A percentile compares a stretch with the other conserved stretches of the same genome.
phyloP scores from a whole-genome alignment of 2,797 vertebrate genomes.

The Echeneis naucrates region DNA sequence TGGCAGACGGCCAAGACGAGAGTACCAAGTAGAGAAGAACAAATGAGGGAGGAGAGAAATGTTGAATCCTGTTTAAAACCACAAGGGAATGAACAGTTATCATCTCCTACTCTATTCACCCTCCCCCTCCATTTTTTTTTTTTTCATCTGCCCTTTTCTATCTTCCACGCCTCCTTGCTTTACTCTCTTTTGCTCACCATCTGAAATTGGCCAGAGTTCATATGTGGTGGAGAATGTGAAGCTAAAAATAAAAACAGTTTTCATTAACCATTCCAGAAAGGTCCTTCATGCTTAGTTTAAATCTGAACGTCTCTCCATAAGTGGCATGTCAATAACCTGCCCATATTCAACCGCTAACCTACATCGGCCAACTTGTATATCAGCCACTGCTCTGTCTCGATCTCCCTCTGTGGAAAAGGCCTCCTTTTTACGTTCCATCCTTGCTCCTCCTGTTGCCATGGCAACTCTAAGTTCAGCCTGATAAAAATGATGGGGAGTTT shows the following conservation, averaged over 20 bases:
- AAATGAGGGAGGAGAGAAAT: slow-evolving; percentile 51
- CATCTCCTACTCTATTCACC: slow-evolving; percentile 47
- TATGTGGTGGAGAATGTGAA: slow-evolving; percentile 14
- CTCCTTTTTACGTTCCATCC: slow-evolving; percentile 73
- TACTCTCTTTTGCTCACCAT: slow-evolving; percentile 27
- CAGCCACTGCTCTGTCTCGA: slow-evolving; percentile 38
- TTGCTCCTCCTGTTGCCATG: slow-evolving; percentile 85
- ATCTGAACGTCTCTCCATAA: slow-evolving; percentile 39
- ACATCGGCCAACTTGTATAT: slow-evolving; percentile 42
- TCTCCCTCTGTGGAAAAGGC: slow-evolving; percentile 61
- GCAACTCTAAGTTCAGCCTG: slow-evolving; percentile 85
- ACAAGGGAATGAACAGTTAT: slow-evolving; percentile 53
- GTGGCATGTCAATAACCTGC: slow-evolving; percentile 40
- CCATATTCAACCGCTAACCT: slow-evolving; percentile 44
- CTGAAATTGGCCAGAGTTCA: slow-evolving; percentile 35
- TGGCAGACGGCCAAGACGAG: slow-evolving; percentile 60
- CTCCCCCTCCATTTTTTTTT: slow-evolving; percentile 60
- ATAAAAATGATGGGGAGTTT: slow-evolving; percentile 81
- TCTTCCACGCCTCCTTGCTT: slow-evolving; percentile 39
- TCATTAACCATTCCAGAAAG: slow-evolving; percentile 25
- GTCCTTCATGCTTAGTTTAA: slow-evolving; percentile 45
- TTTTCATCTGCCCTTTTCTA: slow-evolving; percentile 30
- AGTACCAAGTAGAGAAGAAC: slow-evolving; percentile 40
- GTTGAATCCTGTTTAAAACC: slow-evolving; percentile 55
- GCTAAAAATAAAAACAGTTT: slow-evolving; percentile 24